Evolutionary conservation across 92 coral and sea anemone genomes (phyloP).

Genomic region (Desmophyllum pertusum): DNA sequence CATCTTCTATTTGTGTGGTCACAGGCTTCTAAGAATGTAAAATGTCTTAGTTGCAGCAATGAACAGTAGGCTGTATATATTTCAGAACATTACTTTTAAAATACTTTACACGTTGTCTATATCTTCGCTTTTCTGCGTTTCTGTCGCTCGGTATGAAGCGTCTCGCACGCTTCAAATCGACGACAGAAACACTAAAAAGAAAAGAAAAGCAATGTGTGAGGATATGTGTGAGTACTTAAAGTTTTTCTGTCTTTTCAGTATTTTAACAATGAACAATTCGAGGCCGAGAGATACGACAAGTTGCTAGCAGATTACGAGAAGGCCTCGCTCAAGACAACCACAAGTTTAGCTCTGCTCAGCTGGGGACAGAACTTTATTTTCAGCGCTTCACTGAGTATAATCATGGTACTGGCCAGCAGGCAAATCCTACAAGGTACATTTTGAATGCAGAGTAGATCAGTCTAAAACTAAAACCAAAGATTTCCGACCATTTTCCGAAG

Average conservation of each 20-base stretch:
- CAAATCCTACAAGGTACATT: conserved; percentile 88
- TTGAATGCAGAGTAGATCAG: background rate
- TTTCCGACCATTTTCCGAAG: no score
- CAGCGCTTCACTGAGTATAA: conserved; percentile 82
- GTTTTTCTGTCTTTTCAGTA: conserved; percentile 72
- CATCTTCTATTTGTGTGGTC: background rate
- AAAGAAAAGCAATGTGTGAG: background rate
- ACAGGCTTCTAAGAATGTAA: background rate
- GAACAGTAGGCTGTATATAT: no score
- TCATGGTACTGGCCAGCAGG: conserved; percentile 90
- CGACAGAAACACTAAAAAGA: background rate
- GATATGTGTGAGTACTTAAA: no score
- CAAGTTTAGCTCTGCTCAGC: conserved; percentile 91
- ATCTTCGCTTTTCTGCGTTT: background rate
- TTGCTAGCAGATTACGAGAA: conserved; percentile 83
- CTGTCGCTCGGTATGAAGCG: background rate
- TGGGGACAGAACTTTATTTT: conserved; percentile 98
- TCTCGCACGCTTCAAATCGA: background rate
- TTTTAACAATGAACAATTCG: conserved; percentile 90
- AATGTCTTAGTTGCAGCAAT: no score
- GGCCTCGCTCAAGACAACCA: conserved; percentile 94
- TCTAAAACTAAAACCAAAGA: no score
- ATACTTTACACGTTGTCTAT: no score
- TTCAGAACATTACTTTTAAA: no score
- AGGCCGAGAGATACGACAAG: conserved; percentile 86